Conservation (phyloP, 1,140 invertebrate genomes). For the Choristoneura fumiferana region DNA sequence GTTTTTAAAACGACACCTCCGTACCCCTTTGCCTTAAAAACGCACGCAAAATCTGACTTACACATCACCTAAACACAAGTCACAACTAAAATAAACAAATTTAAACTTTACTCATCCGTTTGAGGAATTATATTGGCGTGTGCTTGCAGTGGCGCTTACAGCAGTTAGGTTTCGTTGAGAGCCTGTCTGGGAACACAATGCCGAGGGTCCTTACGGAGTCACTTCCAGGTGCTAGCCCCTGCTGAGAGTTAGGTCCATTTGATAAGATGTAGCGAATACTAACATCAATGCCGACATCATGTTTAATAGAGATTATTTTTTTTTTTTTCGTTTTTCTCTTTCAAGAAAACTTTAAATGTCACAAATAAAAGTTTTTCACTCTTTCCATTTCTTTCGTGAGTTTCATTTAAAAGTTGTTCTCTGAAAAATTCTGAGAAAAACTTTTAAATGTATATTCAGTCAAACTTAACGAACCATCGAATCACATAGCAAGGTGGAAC, state of each 20-base stretch:
- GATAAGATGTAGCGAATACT: not conserved
- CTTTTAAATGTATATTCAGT: too few species aligned
- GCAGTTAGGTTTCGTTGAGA: not conserved
- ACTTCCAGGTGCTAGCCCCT: conserved; percentile 9
- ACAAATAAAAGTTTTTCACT: too few species aligned
- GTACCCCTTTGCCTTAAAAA: conserved; percentile 12
- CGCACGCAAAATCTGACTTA: conserved; percentile 11
- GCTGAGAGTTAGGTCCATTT: not conserved
- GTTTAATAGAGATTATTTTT: too few species aligned
- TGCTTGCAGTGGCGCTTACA: not conserved
- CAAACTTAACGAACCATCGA: too few species aligned
- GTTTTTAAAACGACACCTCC: conserved; percentile 14
- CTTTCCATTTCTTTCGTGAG: too few species aligned
- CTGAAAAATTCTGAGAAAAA: too few species aligned
- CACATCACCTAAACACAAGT: not conserved
- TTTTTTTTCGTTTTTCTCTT: too few species aligned
- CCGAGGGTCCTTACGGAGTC: conserved; percentile 14
- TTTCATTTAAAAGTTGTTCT: too few species aligned
- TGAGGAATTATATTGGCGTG: not conserved
- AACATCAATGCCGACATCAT: too few species aligned
- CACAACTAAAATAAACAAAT: not conserved
- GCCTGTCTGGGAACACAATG: conserved; percentile 2
- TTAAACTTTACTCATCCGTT: not conserved
- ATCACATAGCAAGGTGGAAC: too few species aligned
- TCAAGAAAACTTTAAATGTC: too few species aligned